These are phyloP conservation scores for Xanthia togata DNA, from an alignment of 2,888 invertebrate species.

Conservation along the genomic window DNA sequence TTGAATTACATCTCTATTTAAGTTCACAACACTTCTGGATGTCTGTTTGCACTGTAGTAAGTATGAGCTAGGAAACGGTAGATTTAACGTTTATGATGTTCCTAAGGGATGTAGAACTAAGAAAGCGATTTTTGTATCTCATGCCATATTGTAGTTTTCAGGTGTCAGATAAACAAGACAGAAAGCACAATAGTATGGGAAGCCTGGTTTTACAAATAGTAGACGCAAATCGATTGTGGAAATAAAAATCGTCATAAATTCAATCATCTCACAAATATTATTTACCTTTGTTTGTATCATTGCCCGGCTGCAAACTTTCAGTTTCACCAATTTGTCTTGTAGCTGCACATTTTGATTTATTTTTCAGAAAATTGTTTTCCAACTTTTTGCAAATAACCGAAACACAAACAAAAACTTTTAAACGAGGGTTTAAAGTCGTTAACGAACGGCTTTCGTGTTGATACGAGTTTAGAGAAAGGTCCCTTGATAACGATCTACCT, in stretches of 20 bases:
- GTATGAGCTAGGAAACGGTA: not conserved
- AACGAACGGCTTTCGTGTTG: slow-evolving; percentile 9
- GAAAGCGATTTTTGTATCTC: no score
- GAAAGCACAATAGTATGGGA: no score
- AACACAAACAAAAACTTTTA: slow-evolving; percentile 4
- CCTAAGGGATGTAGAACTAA: no score
- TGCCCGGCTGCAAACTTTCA: not conserved
- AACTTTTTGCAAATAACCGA: not conserved
- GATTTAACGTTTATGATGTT: not conserved
- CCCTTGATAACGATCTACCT: slow-evolving; percentile 38
- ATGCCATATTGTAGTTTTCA: no score
- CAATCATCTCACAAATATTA: no score
- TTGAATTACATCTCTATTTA: not conserved
- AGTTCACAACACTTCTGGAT: not conserved
- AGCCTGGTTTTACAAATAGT: no score
- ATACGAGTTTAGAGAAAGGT: not conserved
- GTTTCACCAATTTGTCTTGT: not conserved
- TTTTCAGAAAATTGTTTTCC: not conserved
- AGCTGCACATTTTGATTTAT: no score
- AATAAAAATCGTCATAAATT: no score
- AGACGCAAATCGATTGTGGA: no score
- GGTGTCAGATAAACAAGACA: no score
- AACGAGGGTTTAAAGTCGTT: slow-evolving; percentile 23
- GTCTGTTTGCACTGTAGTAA: not conserved
- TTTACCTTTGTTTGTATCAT: no score